These are phyloP conservation scores for Hoplostethus mediterraneus DNA, from an alignment of 2,797 vertebrate genomes.

Conservation along the genomic window DNA sequence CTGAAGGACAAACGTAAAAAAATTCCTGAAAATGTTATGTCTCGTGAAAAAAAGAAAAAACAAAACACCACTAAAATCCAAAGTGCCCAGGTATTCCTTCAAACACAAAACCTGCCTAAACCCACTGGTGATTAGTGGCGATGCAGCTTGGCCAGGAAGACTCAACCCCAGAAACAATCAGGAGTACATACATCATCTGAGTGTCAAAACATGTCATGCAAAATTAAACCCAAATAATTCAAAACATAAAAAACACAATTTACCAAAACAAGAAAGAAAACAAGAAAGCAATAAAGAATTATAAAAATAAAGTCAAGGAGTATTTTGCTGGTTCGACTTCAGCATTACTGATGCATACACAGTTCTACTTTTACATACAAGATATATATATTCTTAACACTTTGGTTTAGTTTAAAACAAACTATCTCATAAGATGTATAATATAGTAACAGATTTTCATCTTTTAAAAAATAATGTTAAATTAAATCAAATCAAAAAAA, in stretches of 20 bases:
- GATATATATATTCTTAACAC: constrained; percentile 78
- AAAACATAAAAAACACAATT: constrained; percentile 44
- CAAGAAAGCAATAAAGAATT: constrained; percentile 54
- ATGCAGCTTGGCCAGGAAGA: constrained; percentile 6
- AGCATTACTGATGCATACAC: constrained; percentile 74
- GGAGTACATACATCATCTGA: constrained; percentile 28
- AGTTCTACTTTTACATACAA: constrained; percentile 77
- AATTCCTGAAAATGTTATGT: neutral
- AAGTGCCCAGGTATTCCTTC: too few species aligned
- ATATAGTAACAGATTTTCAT: constrained; percentile 82
- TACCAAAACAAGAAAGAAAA: constrained; percentile 22
- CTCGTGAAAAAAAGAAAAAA: neutral
- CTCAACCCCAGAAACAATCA: constrained; percentile 34
- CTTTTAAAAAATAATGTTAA: constrained; percentile 82
- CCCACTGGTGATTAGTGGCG: neutral
- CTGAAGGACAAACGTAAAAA: neutral
- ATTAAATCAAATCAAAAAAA: constrained; percentile 85
- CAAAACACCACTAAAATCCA: neutral
- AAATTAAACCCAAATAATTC: constrained; percentile 32
- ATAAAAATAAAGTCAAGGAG: constrained; percentile 79
- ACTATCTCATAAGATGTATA: constrained; percentile 64
- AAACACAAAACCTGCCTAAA: too few species aligned
- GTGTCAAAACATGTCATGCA: constrained; percentile 71
- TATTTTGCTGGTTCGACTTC: constrained; percentile 76
- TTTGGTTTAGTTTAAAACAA: constrained; percentile 88